Conservation (phyloP, 2,797 vertebrate genomes). For the Tangara arthus region DNA sequence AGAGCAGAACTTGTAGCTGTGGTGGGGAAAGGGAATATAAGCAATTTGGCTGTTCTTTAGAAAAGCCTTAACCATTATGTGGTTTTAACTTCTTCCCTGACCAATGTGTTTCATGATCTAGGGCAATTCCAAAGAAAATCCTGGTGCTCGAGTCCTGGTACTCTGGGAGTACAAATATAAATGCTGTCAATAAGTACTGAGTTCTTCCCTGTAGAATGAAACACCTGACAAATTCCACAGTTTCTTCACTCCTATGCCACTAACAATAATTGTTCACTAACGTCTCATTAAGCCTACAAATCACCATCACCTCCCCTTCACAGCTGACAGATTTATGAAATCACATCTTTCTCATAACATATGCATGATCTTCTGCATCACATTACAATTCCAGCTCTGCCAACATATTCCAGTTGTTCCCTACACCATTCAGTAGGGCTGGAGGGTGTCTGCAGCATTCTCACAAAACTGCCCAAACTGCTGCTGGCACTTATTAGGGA, state of each 20-base stretch:
- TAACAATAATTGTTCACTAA: slow-evolving; percentile 11
- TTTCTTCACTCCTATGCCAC: not conserved
- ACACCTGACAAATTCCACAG: not conserved
- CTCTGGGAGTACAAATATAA: not conserved
- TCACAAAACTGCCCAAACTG: not conserved
- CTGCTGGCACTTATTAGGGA: not conserved
- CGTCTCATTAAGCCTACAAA: slow-evolving; percentile 26
- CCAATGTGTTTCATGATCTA: not conserved
- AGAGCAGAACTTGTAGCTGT: not conserved
- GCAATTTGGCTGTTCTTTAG: not conserved
- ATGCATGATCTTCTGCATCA: not conserved
- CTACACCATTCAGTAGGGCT: not conserved
- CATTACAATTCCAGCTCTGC: not conserved
- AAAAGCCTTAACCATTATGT: not conserved
- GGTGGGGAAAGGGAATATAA: not conserved
- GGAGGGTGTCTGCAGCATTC: not conserved
- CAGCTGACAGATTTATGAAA: slow-evolving; percentile 22
- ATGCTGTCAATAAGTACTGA: not conserved
- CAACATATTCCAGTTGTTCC: not conserved
- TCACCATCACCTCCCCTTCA: not conserved
- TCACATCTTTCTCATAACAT: not conserved
- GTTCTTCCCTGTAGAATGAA: not conserved
- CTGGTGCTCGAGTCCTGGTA: not conserved
- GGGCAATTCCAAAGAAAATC: not conserved
- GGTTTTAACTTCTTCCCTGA: not conserved